Evolutionary conservation across 2,888 invertebrate species (phyloP), one percentile per base, ranked within the genome.

Genomic region (Saturnia pavonia): DNA sequence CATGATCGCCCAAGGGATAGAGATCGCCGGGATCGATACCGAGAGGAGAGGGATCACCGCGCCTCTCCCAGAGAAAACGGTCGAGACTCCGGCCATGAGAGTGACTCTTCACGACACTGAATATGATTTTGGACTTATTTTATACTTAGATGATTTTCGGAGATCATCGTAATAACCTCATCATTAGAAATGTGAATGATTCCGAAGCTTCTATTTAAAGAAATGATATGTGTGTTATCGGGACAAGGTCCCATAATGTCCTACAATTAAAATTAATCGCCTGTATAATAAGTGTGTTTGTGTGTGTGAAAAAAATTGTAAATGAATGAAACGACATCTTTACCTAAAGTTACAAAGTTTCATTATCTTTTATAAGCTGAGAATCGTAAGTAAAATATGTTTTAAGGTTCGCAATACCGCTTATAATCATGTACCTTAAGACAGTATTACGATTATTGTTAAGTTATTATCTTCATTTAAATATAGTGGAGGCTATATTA

Each of bases 71-170:
- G 93, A 72, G 93, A 94, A 76, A 94, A 92, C 76, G 90, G 93
- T 54, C 85, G 93, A 25, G 94, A 94, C 74, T 94, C 94, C 19
- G 94, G 94, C 69, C 94, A 94, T 78, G 94, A 94, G 77, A 94
- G 94, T 77, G 94, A 94, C 79, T 92, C 93, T 34, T 94, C 94
- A 48, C 85, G 94, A 75, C 94, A 94, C 85, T 94, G 82, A 91
- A 75, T 67, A 54, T n/a, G 22, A 43, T 43, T n/a, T 43, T 43
- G 34, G 34, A 34, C 43, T 12, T 14, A 1, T 12, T 43, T 43
- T 12, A 43, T 43, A 51, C 8, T 51, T 19, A 51, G 14, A 70
- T 72, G 71, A 72, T 70, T 51, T 40, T 67, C 42, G 43, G 51
- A 63, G 48, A 67, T 45, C 57, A 43, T 25, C 42, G 43, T 69